phyloP scores from a whole-genome alignment of 2,113 vertebrate genomes.

The Calyptommatus sinebrachiatus region DNA sequence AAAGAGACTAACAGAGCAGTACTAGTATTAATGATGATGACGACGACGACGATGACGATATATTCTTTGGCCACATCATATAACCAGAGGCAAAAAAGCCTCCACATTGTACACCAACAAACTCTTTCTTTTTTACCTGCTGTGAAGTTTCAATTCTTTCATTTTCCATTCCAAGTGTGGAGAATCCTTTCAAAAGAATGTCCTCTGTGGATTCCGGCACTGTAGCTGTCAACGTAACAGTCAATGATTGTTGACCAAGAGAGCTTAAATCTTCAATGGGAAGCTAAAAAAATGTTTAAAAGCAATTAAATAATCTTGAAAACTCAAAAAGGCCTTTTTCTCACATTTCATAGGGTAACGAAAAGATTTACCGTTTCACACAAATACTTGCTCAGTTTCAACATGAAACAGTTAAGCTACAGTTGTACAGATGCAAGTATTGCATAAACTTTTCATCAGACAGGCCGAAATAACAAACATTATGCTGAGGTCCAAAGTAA shows the following conservation, averaged over 20 bases:
- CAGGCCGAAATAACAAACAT: neutral
- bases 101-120: too few relatives aligned
- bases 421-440: neutral
- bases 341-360: rapidly evolving
- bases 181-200: conserved; percentile 86
- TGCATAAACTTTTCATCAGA: neutral
- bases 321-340: neutral
- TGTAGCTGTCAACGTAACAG: conserved; percentile 71
- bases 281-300: conserved; percentile 72
- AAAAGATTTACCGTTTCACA: too few relatives aligned
- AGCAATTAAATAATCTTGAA: neutral
- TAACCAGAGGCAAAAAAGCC: too few relatives aligned
- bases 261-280: conserved; percentile 93
- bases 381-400: too few relatives aligned
- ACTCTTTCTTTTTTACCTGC: conserved; percentile 74
- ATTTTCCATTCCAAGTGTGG: conserved; percentile 82
- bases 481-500: neutral
- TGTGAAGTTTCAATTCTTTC: conserved; percentile 93
- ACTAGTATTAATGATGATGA: too few relatives aligned
- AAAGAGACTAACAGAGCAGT: too few relatives aligned
- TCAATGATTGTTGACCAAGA: conserved; percentile 79
- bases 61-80: too few relatives aligned
- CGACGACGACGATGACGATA: too few relatives aligned
- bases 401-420: too few relatives aligned
- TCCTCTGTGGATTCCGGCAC: conserved; percentile 91